phyloP scores from a whole-genome alignment of 2,113 vertebrate species.

The Willisornis vidua region DNA sequence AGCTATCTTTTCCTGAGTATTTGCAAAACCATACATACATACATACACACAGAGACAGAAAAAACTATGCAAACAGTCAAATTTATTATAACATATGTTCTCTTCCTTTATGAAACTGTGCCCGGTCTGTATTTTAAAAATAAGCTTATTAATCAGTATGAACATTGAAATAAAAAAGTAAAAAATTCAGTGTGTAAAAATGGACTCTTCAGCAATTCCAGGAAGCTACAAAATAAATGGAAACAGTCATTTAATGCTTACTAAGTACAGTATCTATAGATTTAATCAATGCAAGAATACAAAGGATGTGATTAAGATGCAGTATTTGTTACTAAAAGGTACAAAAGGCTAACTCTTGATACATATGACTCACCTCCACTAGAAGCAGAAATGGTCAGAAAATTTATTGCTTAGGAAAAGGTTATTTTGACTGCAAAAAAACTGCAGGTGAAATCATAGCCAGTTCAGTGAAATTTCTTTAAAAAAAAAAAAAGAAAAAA shows the following conservation, averaged over 20 bases:
- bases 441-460: neutral
- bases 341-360: neutral
- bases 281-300: neutral
- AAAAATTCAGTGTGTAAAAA: neutral
- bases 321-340: neutral
- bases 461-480: neutral
- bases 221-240: slow-evolving; percentile 19
- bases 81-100: neutral
- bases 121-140: neutral
- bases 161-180: neutral
- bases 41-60: neutral
- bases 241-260: neutral
- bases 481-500: neutral
- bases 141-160: neutral
- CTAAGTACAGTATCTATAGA: neutral
- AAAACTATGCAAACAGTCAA: neutral
- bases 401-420: neutral
- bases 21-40: accelerated
- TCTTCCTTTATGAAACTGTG: neutral
- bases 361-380: neutral
- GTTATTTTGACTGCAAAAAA: slow-evolving; percentile 15
- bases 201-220: neutral
- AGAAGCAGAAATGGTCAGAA: neutral
- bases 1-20: neutral
- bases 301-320: slow-evolving; percentile 7